Base-by-base conservation (phyloP, 2,888 invertebrate genomes). In the Acronicta alni region DNA sequence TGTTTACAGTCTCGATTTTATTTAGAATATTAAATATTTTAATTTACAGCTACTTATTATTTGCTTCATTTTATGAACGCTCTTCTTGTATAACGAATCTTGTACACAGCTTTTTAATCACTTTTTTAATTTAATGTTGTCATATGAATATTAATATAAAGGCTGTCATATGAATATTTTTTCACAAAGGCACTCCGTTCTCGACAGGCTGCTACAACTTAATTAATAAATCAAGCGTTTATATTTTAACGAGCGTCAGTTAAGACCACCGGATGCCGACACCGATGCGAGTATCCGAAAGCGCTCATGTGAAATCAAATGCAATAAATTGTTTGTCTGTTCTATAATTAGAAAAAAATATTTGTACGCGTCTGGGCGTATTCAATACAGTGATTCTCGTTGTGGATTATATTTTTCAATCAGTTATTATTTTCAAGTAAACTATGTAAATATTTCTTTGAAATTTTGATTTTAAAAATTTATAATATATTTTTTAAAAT, bases 251-350 rank as follows among this genome's bases (percentile, higher is more conserved):
- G 63, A 58, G 53, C 60, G 65, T 45, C 43, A 37, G 67, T 57
- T 55, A 46, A 51, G 66, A 57, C 54, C 70, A 64, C 48, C 62
- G 68, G 59, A 58, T 63, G 72, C 70, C 63, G 43, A 65, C 67
- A 52, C 53, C 61, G 57, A 38, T 59, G 54, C 72, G 78, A 67
- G 72, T 77, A 71, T 70, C 63, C 67, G 58, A 77, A 79, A 78
- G 79, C 80, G 76, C 75, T 75, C 72, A 69, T 71, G 72, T 72
- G 74, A 72, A 83, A 78, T 82, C 80, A 75, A 80, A 75, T 79
- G 79, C 67, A 80, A 79, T 82, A 83, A 83, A 79, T 80, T 76
- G 74, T 66, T 63, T 67, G 62, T 47, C 60, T 55, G 66, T 55
- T 70, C 77, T 80, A 84, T 67, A 80, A 72, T 72, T 80, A 78